Percentiles rank a stretch among this genome's conserved stretches.
Evolutionary conservation across 2,113 vertebrate genomes (phyloP).

Genomic region (Saimiri boliviensis): DNA sequence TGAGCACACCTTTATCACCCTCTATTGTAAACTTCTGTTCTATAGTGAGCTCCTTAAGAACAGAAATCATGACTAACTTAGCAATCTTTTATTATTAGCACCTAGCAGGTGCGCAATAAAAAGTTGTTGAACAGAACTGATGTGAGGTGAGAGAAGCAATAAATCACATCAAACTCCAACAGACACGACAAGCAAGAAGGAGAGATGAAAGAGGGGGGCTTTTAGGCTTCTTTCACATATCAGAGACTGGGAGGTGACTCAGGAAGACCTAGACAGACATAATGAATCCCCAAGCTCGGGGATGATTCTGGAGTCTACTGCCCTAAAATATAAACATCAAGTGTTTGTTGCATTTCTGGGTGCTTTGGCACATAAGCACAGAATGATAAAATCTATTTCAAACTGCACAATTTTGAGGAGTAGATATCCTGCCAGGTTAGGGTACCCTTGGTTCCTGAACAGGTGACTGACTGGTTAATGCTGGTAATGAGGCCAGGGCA

Average conservation of each 20-base stretch:
- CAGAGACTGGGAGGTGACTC: background rate
- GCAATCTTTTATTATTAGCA: background rate
- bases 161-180: background rate
- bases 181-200: background rate
- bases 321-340: background rate
- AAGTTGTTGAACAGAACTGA: background rate
- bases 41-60: background rate
- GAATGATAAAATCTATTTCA: background rate
- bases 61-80: background rate
- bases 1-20: background rate
- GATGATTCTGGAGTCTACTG: background rate
- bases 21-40: background rate
- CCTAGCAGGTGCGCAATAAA: background rate
- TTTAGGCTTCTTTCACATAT: background rate
- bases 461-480: background rate
- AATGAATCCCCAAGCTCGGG: background rate
- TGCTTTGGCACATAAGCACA: background rate
- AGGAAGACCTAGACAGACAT: background rate
- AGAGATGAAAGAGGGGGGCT: background rate
- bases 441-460: background rate
- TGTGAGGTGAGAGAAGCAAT: background rate
- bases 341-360: background rate
- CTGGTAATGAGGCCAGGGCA: background rate
- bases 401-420: background rate
- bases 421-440: background rate